Percentiles rank a stretch among this genome's conserved stretches.
phyloP scores from a whole-genome alignment of 2,113 vertebrate species.

The Alosa alosa region DNA sequence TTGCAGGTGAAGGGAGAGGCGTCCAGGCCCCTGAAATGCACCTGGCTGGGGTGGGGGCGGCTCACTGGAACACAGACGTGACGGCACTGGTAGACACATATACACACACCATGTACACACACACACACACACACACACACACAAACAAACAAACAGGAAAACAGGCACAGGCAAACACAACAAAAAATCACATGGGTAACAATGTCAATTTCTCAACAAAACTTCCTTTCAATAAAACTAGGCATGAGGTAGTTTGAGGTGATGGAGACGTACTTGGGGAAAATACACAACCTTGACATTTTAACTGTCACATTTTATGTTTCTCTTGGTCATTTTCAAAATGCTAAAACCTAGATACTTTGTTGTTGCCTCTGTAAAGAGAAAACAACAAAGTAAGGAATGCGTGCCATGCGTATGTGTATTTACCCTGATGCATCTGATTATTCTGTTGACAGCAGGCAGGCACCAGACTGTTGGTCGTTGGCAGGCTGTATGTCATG shows the following conservation, averaged over 20 bases:
- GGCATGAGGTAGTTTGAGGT: no score
- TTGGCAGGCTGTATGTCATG: background rate
- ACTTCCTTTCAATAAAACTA: background rate
- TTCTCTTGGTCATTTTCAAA: no score
- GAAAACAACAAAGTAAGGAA: no score
- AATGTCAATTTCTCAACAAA: background rate
- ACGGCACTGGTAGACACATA: constrained; percentile 54
- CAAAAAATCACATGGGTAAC: no score
- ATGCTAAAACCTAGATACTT: background rate
- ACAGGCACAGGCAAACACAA: background rate
- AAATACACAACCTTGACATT: no score
- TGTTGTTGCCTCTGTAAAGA: no score
- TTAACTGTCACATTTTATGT: background rate
- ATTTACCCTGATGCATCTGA: background rate
- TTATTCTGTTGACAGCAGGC: background rate
- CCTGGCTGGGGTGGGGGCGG: constrained; percentile 45
- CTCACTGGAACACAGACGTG: constrained; percentile 64
- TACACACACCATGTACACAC: background rate
- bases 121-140: constrained; percentile 35
- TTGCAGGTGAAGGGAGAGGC: constrained; percentile 48
- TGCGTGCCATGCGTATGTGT: background rate
- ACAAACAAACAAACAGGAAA: background rate
- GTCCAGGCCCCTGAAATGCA: constrained; percentile 50
- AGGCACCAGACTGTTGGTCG: background rate
- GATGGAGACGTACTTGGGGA: no score